Base-by-base conservation (phyloP, 2,888 invertebrate genomes). In the Brachylomia viminalis region DNA sequence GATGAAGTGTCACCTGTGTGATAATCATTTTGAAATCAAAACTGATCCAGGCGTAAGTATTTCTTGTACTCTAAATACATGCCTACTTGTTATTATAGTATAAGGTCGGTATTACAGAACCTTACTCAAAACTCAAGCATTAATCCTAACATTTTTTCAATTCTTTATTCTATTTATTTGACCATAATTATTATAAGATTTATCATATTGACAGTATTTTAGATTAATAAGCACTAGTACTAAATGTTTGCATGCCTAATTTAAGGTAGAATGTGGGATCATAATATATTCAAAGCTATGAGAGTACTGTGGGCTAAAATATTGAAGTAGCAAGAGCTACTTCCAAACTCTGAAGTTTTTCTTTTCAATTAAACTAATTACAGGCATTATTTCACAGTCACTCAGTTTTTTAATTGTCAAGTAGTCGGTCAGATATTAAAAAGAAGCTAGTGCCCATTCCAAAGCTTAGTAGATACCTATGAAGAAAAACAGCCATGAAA, bases 1-100 rank as follows among this genome's bases (percentile, higher is more conserved):
- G 73, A 99, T 99, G 99, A 99, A 99, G 92, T 99, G 99, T 92
- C 99, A 99, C 93, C 96, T 99, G 10, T 99, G 99, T 93, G 98
- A 99, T 92, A 99, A 99, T 95, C 98, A 99, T 95, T 99, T 99
- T 97, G 98, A 99, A 93, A 99, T 99, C 82, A 99, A 99, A 95
- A 99, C 99, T 23, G 99, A 99, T 97, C 99, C 99, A 75, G 99
- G 98, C 77, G 99, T 99, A 97, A 97, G 97, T 96, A 80, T 68
- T 54, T 1, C 1, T 61, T 58, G 23, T 49, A 8, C 23, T 17
- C 15, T 23, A 45, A 27, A 27, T 20, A 42, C n/a, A 42, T 2
- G 10, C 10, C 17, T 62, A 17, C n/a, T n/a, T 27, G 11, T 27
- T 45, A 65, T 20, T 33, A 33, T 13, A 61, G 13, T 27, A 17